Evolutionary conservation across 2,113 vertebrate species (phyloP), one percentile per base, ranked within the genome.

Genomic region (Takifugu flavidus): DNA sequence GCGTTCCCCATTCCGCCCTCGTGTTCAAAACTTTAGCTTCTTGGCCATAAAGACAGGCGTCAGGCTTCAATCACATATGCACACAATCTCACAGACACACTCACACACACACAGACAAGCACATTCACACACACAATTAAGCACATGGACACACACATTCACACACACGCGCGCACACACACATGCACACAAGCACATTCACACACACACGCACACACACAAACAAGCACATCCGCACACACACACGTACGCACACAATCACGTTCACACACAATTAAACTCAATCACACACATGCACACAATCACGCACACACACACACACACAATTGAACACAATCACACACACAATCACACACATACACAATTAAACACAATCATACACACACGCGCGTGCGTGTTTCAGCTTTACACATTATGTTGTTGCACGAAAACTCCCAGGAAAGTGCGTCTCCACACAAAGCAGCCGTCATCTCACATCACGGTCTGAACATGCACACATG

Each of bases 381-480:
- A 39, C 34, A 39, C 5, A 39, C 7, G 11, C 7, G 11, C 2
- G 2, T 10, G 11, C 34, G 11, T 2, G 11, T 3, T 20, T 3
- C 6, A 3, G 3, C 3, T 25, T 14, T 15, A 14, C 14, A 46
- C 64, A 66, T 49, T 63, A 53, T 54, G 20, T 62, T 15, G 61
- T 56, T 58, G 63, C 14, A 43, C 49, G 56, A 44, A 78, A 56
- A 73, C 55, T 60, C 20, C 47, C 50, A 69, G 65, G 74, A 68
- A 80, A 70, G 64, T 58, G 44, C 59, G 64, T 68, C 57, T 68
- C 51, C 56, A 70, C 46, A 49, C 69, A 61, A 77, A 61, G 58
- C 56, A 44, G 58, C 73, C 63, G 73, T 67, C 70, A 67, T 29
- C 67, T 78, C 55, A 58, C 42, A 72, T 72, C 70, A 65, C 25